phyloP scores from a whole-genome alignment of 2,888 invertebrate species.

The Coecobrya sp. region DNA sequence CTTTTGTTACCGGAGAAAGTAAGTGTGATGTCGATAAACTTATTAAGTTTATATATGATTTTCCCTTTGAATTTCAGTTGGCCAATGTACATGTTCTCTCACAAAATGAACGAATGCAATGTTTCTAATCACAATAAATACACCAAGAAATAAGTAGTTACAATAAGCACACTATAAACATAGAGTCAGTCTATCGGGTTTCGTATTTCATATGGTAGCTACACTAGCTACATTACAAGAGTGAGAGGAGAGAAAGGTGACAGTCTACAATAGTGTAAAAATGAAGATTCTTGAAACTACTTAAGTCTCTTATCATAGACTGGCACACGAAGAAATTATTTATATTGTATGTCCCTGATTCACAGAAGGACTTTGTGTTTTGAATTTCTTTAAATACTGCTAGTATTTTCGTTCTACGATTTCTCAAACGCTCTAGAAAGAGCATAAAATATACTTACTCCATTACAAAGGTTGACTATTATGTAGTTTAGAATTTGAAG shows the following conservation, averaged over 20 bases:
- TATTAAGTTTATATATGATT: slow-evolving; percentile 31
- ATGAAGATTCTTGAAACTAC: slow-evolving; percentile 41
- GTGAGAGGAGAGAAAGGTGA: not conserved
- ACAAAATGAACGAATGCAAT: not conserved
- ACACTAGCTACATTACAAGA: not conserved
- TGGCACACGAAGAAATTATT: slow-evolving; percentile 38
- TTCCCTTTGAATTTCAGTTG: slow-evolving; percentile 10
- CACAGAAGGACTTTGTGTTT: not conserved
- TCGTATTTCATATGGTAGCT: not conserved
- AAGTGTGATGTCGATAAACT: slow-evolving; percentile 44
- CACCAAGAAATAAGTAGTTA: not conserved
- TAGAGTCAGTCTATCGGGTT: not conserved
- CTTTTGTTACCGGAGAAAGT: not conserved
- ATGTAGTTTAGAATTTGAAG: not conserved
- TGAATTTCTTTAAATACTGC: slow-evolving; percentile 24
- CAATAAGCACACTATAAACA: not conserved
- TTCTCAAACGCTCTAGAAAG: not conserved
- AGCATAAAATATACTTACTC: not conserved
- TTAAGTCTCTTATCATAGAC: slow-evolving; percentile 58
- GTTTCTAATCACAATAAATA: slow-evolving; percentile 35
- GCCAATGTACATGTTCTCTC: not conserved
- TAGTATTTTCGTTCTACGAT: not conserved
- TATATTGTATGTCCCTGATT: slow-evolving; percentile 10
- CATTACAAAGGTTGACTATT: not conserved
- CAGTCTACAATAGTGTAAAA: not conserved